A percentile compares a stretch with the other conserved stretches of the same genome.
Evolutionary conservation across 2,888 invertebrate genomes (phyloP).

Genomic region (Leucoma salicis): DNA sequence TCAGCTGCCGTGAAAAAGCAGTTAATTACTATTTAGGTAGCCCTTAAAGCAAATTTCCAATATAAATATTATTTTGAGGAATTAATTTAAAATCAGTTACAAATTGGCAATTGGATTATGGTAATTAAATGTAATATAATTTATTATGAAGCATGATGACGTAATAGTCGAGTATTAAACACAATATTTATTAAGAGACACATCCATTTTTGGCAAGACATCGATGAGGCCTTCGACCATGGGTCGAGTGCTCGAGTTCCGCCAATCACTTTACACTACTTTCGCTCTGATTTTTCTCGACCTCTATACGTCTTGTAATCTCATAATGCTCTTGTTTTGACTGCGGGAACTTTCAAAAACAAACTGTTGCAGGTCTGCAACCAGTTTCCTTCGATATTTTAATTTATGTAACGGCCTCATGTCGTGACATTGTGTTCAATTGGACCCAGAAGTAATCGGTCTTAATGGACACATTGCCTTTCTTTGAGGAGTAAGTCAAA

Average conservation of each 20-base stretch:
- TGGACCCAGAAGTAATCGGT: constrained; percentile 32
- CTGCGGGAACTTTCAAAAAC: constrained; percentile 51
- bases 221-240: constrained; percentile 59
- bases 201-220: constrained; percentile 69
- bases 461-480: constrained; percentile 16
- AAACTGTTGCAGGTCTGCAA: constrained; percentile 40
- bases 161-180: constrained; percentile 30
- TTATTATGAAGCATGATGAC: constrained; percentile 18
- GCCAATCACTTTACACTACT: constrained; percentile 65
- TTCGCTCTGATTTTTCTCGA: constrained; percentile 72
- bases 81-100: no score
- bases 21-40: no score
- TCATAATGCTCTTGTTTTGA: constrained; percentile 52
- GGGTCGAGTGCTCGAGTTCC: constrained; percentile 48
- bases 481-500: no score
- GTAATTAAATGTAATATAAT: no score
- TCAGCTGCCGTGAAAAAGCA: no score
- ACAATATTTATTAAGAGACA: constrained; percentile 31
- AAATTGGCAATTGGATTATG: no score
- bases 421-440: constrained; percentile 20
- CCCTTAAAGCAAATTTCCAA: no score
- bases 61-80: no score
- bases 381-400: constrained; percentile 48
- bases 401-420: constrained; percentile 37
- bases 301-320: constrained; percentile 47